A percentile compares a stretch with the other conserved stretches of the same genome.
These are phyloP conservation scores for Nematolebias whitei DNA, from an alignment of 2,113 vertebrate genomes.

Conservation along the genomic window DNA sequence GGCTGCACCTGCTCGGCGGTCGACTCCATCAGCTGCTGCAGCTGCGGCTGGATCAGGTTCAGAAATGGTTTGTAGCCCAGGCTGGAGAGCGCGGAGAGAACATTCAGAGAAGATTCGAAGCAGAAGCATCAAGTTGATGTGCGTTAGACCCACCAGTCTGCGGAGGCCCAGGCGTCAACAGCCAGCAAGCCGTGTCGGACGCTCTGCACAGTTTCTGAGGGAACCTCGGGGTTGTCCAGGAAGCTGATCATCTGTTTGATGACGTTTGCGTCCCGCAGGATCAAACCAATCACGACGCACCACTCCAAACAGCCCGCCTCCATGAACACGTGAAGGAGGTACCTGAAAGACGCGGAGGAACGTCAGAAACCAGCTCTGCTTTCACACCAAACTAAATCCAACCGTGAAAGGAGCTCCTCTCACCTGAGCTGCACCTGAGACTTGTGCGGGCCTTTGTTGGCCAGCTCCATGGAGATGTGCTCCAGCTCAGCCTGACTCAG, in stretches of 20 bases:
- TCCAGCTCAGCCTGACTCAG: conserved; percentile 95
- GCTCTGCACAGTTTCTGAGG: conserved; percentile 87
- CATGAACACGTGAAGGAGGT: conserved; percentile 95
- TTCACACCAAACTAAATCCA: background rate
- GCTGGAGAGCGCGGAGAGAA: conserved; percentile 69
- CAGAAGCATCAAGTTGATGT: background rate
- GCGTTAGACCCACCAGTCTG: conserved; percentile 86
- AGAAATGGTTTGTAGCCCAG: conserved; percentile 98
- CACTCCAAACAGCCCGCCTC: conserved; percentile 97
- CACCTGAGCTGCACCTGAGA: conserved; percentile 97
- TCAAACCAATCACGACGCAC: conserved; percentile 92
- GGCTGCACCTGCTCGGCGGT: conserved; percentile 85
- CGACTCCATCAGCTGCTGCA: conserved; percentile 88
- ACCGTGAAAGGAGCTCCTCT: conserved; percentile 33
- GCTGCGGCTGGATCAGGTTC: conserved; percentile 90
- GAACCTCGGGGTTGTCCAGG: conserved; percentile 88
- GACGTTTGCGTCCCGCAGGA: conserved; percentile 88
- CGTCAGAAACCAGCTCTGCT: background rate
- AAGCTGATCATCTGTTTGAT: conserved; percentile 90
- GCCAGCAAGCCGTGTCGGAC: conserved; percentile 87
- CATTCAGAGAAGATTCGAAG: background rate
- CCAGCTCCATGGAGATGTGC: conserved; percentile 96
- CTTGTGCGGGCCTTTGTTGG: conserved; percentile 96
- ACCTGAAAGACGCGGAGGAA: conserved; percentile 80
- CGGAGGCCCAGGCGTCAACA: conserved; percentile 89